Conservation (phyloP, 2,888 invertebrate genomes). For the Lumbricus terrestris region DNA sequence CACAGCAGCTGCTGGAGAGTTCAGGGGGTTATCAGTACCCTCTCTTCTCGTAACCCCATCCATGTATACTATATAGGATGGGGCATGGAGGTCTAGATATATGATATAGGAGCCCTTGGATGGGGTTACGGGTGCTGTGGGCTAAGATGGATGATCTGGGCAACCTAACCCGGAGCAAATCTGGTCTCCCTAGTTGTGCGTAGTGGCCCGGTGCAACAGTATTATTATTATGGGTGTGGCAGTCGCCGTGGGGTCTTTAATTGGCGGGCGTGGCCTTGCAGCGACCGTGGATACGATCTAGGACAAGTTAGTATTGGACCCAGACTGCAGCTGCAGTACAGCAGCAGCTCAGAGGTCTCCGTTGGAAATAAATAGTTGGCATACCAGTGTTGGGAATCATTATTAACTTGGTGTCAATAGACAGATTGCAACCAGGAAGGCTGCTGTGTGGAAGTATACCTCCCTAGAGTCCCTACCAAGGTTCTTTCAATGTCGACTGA, state of each 20-base stretch:
- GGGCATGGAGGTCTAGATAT: too few relatives aligned
- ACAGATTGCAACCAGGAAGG: not conserved
- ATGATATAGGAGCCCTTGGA: too few relatives aligned
- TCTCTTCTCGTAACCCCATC: not conserved
- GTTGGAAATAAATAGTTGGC: not conserved
- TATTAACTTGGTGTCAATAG: slow-evolving; percentile 3
- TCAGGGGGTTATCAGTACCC: not conserved
- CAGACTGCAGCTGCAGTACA: not conserved
- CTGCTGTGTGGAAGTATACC: not conserved
- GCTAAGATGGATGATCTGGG: not conserved
- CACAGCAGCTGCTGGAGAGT: not conserved
- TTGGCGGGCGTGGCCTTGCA: not conserved
- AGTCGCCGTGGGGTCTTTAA: not conserved
- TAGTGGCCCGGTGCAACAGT: not conserved
- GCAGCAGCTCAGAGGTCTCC: not conserved
- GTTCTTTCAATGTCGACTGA: too few relatives aligned
- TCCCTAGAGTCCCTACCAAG: too few relatives aligned
- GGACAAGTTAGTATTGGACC: not conserved
- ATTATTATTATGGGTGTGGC: not conserved
- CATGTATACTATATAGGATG: too few relatives aligned
- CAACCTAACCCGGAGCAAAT: not conserved
- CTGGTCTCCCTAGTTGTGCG: not conserved
- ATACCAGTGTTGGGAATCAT: not conserved
- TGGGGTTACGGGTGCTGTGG: not conserved
- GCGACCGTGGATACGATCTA: not conserved